Base-by-base conservation (phyloP, 1,140 invertebrate species). In the Portunus trituberculatus region DNA sequence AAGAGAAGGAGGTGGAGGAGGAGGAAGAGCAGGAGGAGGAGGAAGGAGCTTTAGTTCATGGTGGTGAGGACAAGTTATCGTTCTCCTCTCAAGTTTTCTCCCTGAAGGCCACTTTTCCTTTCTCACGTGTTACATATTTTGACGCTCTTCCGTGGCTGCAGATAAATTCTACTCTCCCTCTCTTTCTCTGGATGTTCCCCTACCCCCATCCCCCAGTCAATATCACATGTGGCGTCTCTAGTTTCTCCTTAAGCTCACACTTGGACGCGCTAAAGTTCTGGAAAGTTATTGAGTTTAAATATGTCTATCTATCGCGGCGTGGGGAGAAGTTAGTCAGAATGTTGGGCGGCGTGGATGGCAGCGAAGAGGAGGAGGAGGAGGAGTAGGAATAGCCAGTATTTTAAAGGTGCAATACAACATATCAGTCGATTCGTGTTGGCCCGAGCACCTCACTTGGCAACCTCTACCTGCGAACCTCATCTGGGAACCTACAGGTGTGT, bases 51-150 rank as follows among this genome's bases (percentile, higher is more conserved):
- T 25, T 76, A 76, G 67, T 76, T 76, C 67, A 76, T 76, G 67
- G 67, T 20, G 52, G 67, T 76, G 67, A 76, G 67, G 67, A 76
- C 67, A 76, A 76, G 67, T 76, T 76, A 76, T 76, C 67, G 67
- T 76, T 76, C 67, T 76, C 67, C n/a, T 76, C 67, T 76, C 67
- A 76, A 76, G 67, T 76, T 76, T 76, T 76, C 67, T 76, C 67
- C 67, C 67, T 20, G 25, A 25, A 76, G 67, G 67, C 67, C 67
- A 76, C 67, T 76, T 76, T 76, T 76, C 67, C 67, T 76, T 76
- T 20, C 67, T 76, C n/a, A 8, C 20, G 67, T 7, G 67, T 76
- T 76, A 76, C 67, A 76, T 76, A 76, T 76, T 76, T 76, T 76
- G 67, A 76, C 67, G 67, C 20, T 76, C 67, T n/a, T 76, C 67